Evolutionary conservation across 2,113 vertebrate genomes (phyloP).

Genomic region (Peromyscus leucopus): DNA sequence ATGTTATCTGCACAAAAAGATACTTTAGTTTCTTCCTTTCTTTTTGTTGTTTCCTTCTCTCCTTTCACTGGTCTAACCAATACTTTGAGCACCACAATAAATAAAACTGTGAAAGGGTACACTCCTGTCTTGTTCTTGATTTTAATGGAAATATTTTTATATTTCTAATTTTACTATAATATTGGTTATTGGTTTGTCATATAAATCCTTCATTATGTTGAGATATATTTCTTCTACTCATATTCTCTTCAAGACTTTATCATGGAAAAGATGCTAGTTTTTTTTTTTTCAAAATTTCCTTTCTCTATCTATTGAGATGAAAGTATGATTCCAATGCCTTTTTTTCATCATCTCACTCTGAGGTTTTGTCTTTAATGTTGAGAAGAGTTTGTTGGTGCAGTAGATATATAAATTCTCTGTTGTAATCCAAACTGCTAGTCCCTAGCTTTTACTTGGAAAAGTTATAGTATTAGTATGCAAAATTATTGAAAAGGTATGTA

Average conservation of each 20-base stretch:
- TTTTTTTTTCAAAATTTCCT: not conserved
- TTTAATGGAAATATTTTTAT: not conserved
- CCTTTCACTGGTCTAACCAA: not conserved
- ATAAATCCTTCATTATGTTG: not conserved
- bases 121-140: not conserved
- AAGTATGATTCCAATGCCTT: not conserved
- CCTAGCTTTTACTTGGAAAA: not conserved
- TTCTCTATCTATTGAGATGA: not conserved
- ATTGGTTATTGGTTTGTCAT: not conserved
- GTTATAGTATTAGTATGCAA: not conserved
- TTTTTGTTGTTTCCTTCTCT: not conserved
- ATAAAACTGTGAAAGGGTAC: not conserved
- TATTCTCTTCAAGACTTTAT: not conserved
- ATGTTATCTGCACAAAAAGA: not conserved
- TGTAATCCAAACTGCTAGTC: not conserved
- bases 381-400: not conserved
- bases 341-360: not conserved
- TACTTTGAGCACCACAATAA: not conserved
- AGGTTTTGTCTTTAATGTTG: not conserved
- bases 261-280: not conserved
- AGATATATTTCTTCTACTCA: not conserved
- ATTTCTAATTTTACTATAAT: not conserved
- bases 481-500: not conserved
- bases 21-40: not conserved
- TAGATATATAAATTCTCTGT: not conserved